Evolutionary conservation across 2,113 vertebrate genomes (phyloP), one percentile per base, ranked within the genome.

Genomic region (Nothobranchius kuhntae): DNA sequence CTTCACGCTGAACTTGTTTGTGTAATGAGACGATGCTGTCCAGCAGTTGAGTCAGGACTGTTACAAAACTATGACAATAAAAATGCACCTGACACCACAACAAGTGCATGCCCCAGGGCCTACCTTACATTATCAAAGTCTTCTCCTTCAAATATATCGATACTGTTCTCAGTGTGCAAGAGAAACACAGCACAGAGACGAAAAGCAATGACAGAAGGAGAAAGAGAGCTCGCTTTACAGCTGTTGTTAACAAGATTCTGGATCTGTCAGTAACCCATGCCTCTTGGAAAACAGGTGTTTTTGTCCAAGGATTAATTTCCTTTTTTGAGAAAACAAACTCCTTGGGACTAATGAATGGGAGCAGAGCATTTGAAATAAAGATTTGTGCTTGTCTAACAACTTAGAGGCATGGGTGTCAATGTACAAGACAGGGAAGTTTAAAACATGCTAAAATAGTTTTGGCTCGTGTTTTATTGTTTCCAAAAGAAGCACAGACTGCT

Each of bases 211-310:
- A 86, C 80, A 65, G 38, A 52, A 42, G 30, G 44, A 61, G 70
- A 73, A 30, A 30, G 30, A 30, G 30, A 67, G 78, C 72, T 89
- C 77, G 64, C 75, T 87, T 85, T 82, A 78, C 82, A 87, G 68
- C 72, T 85, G 80, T 64, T 75, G 78, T 84, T 86, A 90, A 87
- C 80, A 71, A 85, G 77, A 70, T 71, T 56, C 46, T 38, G 80
- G 64, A 80, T 38, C 78, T 85, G 85, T 85, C 77, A 79, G 88
- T 89, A 92, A 90, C 83, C 65, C 63, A 52, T 91, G 86, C 83
- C 87, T 84, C 83, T 85, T 89, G 90, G 88, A 87, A 89, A 90
- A 90, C 67, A 6, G 26, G 55, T 8, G 70, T 89, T 21, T 88
- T 81, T 81, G 73, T 82, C 70, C 68, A 71, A 81, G 74, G 86